Conservation (phyloP, 2,888 invertebrate genomes). For the Eudasyphora cyanicolor region DNA sequence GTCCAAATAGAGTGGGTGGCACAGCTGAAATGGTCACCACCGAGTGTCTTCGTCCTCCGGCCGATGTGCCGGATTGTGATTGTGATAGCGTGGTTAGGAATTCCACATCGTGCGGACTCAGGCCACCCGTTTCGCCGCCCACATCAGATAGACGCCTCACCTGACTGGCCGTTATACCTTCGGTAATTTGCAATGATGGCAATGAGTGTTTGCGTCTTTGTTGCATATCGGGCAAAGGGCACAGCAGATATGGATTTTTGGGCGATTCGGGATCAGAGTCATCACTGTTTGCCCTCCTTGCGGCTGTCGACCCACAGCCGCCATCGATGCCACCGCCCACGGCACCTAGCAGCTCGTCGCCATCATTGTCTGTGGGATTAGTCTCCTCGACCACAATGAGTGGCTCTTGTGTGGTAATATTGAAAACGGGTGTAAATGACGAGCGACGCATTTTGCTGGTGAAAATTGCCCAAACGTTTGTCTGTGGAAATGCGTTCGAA, state of each 20-base stretch:
- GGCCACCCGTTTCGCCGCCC: constrained; percentile 87
- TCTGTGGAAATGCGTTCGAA: not conserved
- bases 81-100: constrained; percentile 92
- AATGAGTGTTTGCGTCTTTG: constrained; percentile 90
- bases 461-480: constrained; percentile 17
- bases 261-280: constrained; percentile 88
- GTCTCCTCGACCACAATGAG: constrained; percentile 92
- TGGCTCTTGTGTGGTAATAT: constrained; percentile 85
- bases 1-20: constrained; percentile 89
- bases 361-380: constrained; percentile 84
- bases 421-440: constrained; percentile 84
- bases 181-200: constrained; percentile 91
- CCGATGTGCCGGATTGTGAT: constrained; percentile 83
- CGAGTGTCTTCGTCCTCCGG: constrained; percentile 90
- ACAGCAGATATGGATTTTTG: constrained; percentile 89
- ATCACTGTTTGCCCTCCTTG: constrained; percentile 80
- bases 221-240: constrained; percentile 88
- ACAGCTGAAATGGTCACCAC: constrained; percentile 92
- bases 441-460: constrained; percentile 84
- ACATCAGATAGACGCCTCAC: constrained; percentile 90
- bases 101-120: constrained; percentile 90
- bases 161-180: constrained; percentile 93
- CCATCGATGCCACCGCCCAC: constrained; percentile 85
- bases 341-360: constrained; percentile 83
- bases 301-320: constrained; percentile 78